These are phyloP conservation scores for Rhabditophanes sp. DNA, from an alignment of 2,888 invertebrate genomes.

Conservation along the genomic window DNA sequence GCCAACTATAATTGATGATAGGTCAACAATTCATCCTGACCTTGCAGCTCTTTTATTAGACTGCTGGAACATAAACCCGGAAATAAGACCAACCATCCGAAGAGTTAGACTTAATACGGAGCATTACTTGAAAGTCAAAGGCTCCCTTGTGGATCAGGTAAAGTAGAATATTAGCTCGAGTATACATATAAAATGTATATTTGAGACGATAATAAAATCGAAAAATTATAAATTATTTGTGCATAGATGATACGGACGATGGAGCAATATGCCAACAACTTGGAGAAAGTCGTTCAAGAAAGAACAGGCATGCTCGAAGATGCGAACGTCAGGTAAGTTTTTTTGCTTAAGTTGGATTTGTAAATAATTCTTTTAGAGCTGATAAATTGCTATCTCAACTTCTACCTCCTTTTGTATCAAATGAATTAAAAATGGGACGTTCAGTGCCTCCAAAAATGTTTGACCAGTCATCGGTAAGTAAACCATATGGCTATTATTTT, in stretches of 20 bases:
- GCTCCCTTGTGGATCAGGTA: slow-evolving; percentile 40
- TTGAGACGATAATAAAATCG: no score
- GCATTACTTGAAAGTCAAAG: slow-evolving; percentile 22
- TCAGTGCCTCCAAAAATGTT: slow-evolving; percentile 37
- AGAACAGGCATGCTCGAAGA: slow-evolving; percentile 43
- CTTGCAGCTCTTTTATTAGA: slow-evolving; percentile 23
- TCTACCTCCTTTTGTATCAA: slow-evolving; percentile 34
- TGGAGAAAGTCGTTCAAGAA: slow-evolving; percentile 40
- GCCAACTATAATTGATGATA: slow-evolving; percentile 16
- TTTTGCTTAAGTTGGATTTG: no score
- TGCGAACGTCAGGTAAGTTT: slow-evolving; percentile 26
- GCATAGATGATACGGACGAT: no score
- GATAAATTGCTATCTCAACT: slow-evolving; percentile 34
- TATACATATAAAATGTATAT: no score
- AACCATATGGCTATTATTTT: no score
- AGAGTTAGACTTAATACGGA: slow-evolving; percentile 18
- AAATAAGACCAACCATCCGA: slow-evolving; percentile 19
- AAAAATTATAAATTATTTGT: no score
- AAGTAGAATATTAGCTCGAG: no score
- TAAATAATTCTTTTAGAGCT: slow-evolving; percentile 23
- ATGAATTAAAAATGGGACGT: slow-evolving; percentile 35
- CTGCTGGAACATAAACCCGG: slow-evolving; percentile 20
- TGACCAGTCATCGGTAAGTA: no score
- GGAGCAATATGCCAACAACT: slow-evolving; percentile 36
- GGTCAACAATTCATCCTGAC: slow-evolving; percentile 25